Percentiles rank a stretch among this genome's conserved stretches.
Conservation (phyloP, 2,113 vertebrate species). For the Dasyprocta punctata region DNA sequence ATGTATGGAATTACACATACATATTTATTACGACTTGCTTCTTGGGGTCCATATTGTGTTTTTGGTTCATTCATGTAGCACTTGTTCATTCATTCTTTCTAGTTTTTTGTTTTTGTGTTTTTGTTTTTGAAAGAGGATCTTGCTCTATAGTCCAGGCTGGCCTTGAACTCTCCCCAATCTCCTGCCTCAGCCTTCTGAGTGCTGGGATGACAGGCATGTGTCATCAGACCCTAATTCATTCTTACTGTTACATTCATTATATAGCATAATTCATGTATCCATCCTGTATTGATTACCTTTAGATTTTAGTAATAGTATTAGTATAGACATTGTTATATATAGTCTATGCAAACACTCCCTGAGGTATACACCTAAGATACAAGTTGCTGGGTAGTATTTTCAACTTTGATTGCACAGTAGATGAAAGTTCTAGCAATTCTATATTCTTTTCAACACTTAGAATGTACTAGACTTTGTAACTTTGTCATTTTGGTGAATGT, state of each 20-base stretch:
- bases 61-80: background rate
- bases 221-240: background rate
- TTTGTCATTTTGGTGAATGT: background rate
- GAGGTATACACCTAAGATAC: background rate
- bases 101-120: too few relatives aligned
- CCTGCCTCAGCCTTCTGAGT: too few relatives aligned
- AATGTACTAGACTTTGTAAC: background rate
- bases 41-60: background rate
- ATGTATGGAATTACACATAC: background rate
- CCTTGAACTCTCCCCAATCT: too few relatives aligned
- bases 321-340: background rate
- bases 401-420: background rate
- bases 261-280: background rate
- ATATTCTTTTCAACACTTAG: background rate
- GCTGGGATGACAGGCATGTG: too few relatives aligned
- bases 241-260: background rate
- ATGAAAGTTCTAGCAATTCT: background rate
- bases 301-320: constrained; percentile 26
- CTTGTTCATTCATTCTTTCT: background rate
- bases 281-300: background rate
- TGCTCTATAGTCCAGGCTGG: too few relatives aligned
- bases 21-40: background rate
- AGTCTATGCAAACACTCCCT: background rate
- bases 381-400: background rate
- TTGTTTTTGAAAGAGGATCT: background rate